These are phyloP conservation scores for Drosophila picticornis DNA, from an alignment of 2,888 invertebrate genomes.

Conservation along the genomic window DNA sequence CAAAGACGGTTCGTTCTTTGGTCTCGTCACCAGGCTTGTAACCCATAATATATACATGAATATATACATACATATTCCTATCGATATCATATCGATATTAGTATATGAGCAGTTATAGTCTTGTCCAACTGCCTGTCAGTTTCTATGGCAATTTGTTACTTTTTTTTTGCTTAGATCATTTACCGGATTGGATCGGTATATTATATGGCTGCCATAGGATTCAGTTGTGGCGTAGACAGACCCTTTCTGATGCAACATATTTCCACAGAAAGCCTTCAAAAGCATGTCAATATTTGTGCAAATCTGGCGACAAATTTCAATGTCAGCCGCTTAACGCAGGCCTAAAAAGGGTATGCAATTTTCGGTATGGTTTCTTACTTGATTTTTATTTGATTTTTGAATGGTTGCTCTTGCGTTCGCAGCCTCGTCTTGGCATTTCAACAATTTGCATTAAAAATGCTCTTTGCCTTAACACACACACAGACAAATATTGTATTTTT, in stretches of 20 bases:
- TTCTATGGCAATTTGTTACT: background rate
- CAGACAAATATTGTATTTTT: conserved; percentile 13
- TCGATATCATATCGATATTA: background rate
- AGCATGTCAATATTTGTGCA: background rate
- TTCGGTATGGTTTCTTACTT: background rate
- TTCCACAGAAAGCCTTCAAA: background rate
- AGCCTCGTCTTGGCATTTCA: conserved; percentile 39
- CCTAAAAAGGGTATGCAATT: background rate
- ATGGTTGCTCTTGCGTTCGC: conserved; percentile 3
- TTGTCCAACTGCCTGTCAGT: background rate
- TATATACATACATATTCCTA: background rate
- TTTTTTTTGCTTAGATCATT: background rate
- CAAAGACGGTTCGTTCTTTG: background rate
- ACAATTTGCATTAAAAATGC: conserved; percentile 62
- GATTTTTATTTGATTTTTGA: conserved; percentile 7
- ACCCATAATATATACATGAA: background rate
- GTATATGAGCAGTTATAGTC: background rate
- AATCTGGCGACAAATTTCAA: background rate
- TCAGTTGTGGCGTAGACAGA: background rate
- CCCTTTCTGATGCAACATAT: background rate
- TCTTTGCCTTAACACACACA: conserved; percentile 41
- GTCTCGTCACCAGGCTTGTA: background rate
- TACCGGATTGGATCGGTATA: background rate
- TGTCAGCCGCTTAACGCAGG: background rate
- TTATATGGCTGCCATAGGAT: too few species aligned